Evolutionary conservation across 2,888 invertebrate species (phyloP), one percentile per base, ranked within the genome.

Genomic region (Orchestes rusci): DNA sequence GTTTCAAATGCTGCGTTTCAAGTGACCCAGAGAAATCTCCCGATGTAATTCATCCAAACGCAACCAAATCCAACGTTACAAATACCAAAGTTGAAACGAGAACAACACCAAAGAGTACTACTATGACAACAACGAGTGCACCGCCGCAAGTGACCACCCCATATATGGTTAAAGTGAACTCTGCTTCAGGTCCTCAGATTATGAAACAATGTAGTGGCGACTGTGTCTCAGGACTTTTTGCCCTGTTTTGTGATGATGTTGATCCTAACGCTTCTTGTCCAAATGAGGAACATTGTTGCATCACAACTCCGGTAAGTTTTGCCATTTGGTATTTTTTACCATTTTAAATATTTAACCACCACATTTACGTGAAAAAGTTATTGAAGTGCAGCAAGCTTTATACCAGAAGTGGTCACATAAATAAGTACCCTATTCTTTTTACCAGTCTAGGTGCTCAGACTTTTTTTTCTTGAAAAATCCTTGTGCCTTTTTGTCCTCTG

Each of bases 161-260:
- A 38, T 53, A 62, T 44, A 34, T 42, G 35, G 44, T 51, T 2
- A 51, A 51, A 36, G 38, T 45, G 29, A 50, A 43, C 39, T 62
- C 68, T 2, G 69, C 68, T n/a, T 66, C 68, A 3, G 62, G 62
- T 2, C 63, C 67, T 2, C 67, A 67, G n/a, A 67, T 71, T n/a
- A 61, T 63, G 35, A 76, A 77, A 57, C 77, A 79, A 28, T 92
- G 92, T 61, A 74, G 75, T 34, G 93, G 92, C 1, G 87, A 90
- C 62, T 93, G 93, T 67, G 82, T 88, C 5, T 83, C 80, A 47
- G 84, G 84, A 0, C 70, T 93, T 27, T 80, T 91, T 61, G 84
- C 88, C 5, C 70, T 91, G 39, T 80, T 93, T 54, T 93, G 93
- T 62, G 90, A 91, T 59, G 82, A 84, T 57, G 80, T 91, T 40